Conservation (phyloP, 30 jellyfish, hydroid and myxozoan genomes). For the Rhopilema esculentum region DNA sequence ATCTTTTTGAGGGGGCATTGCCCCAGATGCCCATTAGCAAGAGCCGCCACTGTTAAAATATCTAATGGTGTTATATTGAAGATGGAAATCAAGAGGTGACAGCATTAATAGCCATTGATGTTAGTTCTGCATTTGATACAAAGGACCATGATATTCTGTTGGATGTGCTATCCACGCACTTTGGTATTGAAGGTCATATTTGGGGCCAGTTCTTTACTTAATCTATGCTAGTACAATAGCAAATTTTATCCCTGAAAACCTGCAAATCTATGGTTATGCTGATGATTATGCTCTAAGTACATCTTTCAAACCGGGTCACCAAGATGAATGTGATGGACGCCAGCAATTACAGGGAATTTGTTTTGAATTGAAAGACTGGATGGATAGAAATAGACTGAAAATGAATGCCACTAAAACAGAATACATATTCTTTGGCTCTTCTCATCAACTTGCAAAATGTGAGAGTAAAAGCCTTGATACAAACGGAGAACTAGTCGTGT, state of each 20-base stretch:
- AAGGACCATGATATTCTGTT: constrained; percentile 15
- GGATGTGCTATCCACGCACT: constrained; percentile 12
- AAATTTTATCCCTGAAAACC: constrained; percentile 49
- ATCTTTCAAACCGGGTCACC: constrained; percentile 60
- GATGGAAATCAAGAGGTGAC: constrained; percentile 55
- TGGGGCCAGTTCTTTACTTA: constrained; percentile 58
- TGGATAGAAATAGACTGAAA: constrained; percentile 54
- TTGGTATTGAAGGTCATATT: constrained; percentile 39
- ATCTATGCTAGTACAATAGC: constrained; percentile 67
- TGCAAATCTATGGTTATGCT: constrained; percentile 62
- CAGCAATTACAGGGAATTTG: constrained; percentile 47
- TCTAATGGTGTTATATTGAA: constrained; percentile 37
- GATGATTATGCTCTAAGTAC: constrained; percentile 67
- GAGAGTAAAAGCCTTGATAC: constrained; percentile 46
- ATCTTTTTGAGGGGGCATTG: too few relatives aligned
- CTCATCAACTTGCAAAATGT: constrained; percentile 53
- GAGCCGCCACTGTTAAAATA: too few relatives aligned
- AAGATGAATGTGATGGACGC: constrained; percentile 47
- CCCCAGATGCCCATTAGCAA: too few relatives aligned
- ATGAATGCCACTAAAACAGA: constrained; percentile 59
- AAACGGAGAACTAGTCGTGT: constrained; percentile 49
- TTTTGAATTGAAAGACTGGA: constrained; percentile 67
- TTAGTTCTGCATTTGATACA: constrained; percentile 26
- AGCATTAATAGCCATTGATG: constrained; percentile 42
- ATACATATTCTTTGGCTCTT: constrained; percentile 56